Base-by-base conservation (phyloP, 2,888 invertebrate genomes). In the Dynastes maya region DNA sequence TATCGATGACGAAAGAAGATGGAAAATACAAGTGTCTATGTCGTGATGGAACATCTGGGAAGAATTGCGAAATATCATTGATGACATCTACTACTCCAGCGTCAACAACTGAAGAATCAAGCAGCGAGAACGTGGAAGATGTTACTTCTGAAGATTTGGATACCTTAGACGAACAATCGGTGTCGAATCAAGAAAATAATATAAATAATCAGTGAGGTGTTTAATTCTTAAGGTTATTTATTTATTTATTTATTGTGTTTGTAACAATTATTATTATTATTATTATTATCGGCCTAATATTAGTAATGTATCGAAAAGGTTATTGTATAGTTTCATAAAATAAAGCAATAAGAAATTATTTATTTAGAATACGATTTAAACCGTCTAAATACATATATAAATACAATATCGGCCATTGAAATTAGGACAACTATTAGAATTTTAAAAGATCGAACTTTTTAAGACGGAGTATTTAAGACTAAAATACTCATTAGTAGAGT, bases 11-110 rank as follows among this genome's bases (percentile, higher is more conserved):
- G 51, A 92, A 94, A 78, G 93, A 93, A 75, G 96, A 96, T 75
- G 96, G 96, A 1, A 89, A 90, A 86, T 96, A 92, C 89, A 92
- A 93, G 79, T 96, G 96, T 86, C 89, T 93, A 76, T 96, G 96
- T 85, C 92, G 94, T 0, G 90, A 93, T 45, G 95, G 95, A 53
- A 93, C 92, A 85, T 91, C 91, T 78, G 96, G 96, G n/a, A 92
- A 92, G 79, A 91, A 93, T 81, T 96, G 96, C 85, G 95, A 96
- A 89, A 91, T 92, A 70, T 85, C 87, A 2, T 94, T 80, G 91
- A 84, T 94, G 94, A 88, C 91, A 91, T 82, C 84, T 68, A 80
- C 84, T 9, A 63, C 80, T 51, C 79, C 81, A 64, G 58, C 76
- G 9, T 79, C 82, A 5, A 82, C 77, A n/a, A 63, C 80, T 27